Conservation (phyloP, 2,888 invertebrate species). For the Limnephilus rhombicus region DNA sequence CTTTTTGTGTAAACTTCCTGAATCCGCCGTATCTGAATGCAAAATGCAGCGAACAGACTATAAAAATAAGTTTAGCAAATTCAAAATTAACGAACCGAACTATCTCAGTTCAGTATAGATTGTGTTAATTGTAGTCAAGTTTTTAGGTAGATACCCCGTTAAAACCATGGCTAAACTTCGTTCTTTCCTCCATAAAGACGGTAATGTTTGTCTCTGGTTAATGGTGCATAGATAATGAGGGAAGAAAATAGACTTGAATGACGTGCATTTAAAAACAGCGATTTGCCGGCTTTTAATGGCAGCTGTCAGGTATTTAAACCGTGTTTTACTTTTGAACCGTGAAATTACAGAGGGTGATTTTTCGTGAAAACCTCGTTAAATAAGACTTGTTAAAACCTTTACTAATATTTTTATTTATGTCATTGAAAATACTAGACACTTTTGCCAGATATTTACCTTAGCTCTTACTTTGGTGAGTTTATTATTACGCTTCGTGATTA, state of each 20-base stretch:
- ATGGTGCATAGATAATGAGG: slow-evolving; percentile 26
- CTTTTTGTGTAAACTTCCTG: background rate
- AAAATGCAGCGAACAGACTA: slow-evolving; percentile 6
- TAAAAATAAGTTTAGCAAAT: background rate
- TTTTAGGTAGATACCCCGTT: slow-evolving; percentile 15
- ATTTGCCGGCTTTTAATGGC: background rate
- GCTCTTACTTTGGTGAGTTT: background rate
- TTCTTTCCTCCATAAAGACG: slow-evolving; percentile 8
- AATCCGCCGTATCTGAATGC: background rate
- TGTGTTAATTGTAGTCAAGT: background rate
- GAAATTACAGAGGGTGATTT: background rate
- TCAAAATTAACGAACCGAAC: slow-evolving; percentile 25
- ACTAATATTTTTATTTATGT: background rate
- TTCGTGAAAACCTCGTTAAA: background rate
- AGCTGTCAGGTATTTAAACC: background rate
- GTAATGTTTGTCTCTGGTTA: slow-evolving; percentile 18
- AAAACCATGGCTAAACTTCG: slow-evolving; percentile 14
- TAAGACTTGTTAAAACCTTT: background rate
- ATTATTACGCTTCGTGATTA: background rate
- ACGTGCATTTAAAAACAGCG: slow-evolving; percentile 7
- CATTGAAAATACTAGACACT: background rate
- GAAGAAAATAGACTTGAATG: background rate
- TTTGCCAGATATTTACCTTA: background rate
- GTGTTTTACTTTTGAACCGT: background rate
- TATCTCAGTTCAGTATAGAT: background rate